Conservation (phyloP, 2,797 vertebrate genomes). For the Gymnodraco acuticeps region DNA sequence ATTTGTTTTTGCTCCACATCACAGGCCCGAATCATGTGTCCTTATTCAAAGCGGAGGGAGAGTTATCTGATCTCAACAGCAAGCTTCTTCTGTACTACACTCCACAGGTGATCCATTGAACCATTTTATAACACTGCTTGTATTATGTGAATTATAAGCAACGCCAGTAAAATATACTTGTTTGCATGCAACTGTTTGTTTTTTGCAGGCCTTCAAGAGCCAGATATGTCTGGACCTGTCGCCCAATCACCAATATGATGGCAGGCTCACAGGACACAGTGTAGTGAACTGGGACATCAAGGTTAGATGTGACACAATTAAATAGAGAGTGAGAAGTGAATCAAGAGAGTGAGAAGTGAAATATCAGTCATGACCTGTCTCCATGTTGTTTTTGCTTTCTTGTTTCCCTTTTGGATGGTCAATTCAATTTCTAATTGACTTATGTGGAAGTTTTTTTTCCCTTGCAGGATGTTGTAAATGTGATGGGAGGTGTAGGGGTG, state of each 20-base stretch:
- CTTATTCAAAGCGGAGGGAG: conserved; percentile 91
- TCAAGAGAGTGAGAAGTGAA: not conserved
- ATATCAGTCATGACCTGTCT: not conserved
- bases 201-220: conserved; percentile 91
- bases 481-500: conserved; percentile 92
- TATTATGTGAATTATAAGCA: conserved; percentile 2
- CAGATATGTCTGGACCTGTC: conserved; percentile 97
- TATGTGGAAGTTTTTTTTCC: not conserved
- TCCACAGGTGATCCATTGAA: conserved; percentile 88
- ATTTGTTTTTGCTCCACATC: conserved; percentile 28
- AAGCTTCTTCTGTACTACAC: conserved; percentile 96
- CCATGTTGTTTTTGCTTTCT: not conserved
- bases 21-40: conserved; percentile 92
- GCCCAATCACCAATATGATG: conserved; percentile 90
- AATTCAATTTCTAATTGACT: not conserved
- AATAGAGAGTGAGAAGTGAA: not conserved
- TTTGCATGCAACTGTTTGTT: conserved; percentile 3
- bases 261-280: conserved; percentile 93
- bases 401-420: not conserved
- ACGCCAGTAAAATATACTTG: not conserved
- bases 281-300: conserved; percentile 97
- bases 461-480: conserved; percentile 93
- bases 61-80: conserved; percentile 89
- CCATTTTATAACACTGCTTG: not conserved
- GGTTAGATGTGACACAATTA: conserved; percentile 76